Evolutionary conservation across 2,797 vertebrate genomes (phyloP), one percentile per base, ranked within the genome.

Genomic region (Cynodonichthys magdalenae): DNA sequence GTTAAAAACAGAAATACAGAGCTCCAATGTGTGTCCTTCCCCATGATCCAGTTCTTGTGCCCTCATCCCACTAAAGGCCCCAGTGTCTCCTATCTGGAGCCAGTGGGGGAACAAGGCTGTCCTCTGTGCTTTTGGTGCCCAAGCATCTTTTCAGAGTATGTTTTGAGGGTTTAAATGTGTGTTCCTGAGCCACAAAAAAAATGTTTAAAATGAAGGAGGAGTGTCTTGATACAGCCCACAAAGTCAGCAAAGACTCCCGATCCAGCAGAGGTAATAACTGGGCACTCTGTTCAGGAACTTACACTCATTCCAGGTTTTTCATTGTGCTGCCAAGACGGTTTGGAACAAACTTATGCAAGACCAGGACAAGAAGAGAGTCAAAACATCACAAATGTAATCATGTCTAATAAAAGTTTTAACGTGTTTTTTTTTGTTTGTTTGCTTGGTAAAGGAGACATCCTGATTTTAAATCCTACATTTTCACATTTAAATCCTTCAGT

Each of bases 121-220:
- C 59, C 78, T 89, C 74, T 91, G 88, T 91, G 71, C 20, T 56
- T 29, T 12, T 36, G 1, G 1, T 36, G n/a, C 48, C 47, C 67
- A 59, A 65, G 66, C 61, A 39, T 58, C 42, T 57, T 70, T 53
- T 42, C 57, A 51, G 29, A 68, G 79, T 70, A 68, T 70, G 75
- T 59, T 69, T 81, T 80, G 45, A 59, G 75, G 76, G 76, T 66
- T 81, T 74, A 24, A 24, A 24, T 31, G 76, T 85, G 82, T 87
- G 82, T 83, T 83, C 71, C 0, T 63, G 70, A 79, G 79, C 84
- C 85, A 86, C 71, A 69, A 63, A 60, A 68, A 47, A 79, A 36
- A n/a, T n/a, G 86, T 86, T 90, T 83, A 69, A 77, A 69, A 69
- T 81, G 66, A 72, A 75, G 84, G 79, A 77, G 81, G 74, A 83